Conservation (phyloP, 2,113 vertebrate genomes). For the Prionailurus viverrinus region DNA sequence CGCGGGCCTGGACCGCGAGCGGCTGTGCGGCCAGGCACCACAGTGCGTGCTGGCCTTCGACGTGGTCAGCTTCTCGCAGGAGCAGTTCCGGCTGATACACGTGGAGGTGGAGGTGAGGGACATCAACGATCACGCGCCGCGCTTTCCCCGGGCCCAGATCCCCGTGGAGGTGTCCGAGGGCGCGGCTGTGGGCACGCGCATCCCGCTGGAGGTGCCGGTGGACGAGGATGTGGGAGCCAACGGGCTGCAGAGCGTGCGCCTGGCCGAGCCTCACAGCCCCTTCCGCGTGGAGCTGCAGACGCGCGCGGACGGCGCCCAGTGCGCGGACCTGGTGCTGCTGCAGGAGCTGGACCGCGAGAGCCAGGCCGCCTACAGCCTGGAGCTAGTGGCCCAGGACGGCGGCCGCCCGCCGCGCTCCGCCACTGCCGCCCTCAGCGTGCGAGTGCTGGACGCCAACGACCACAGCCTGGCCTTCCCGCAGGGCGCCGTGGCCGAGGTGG, state of each 20-base stretch:
- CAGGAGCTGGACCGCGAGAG: constrained; percentile 95
- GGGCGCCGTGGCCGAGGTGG: constrained; percentile 90
- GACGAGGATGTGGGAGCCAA: constrained; percentile 96
- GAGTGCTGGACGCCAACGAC: constrained; percentile 96
- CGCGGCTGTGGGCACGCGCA: constrained; percentile 91
- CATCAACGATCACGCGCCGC: constrained; percentile 96
- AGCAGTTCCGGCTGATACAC: constrained; percentile 96
- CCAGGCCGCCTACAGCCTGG: constrained; percentile 92
- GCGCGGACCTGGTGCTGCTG: constrained; percentile 96
- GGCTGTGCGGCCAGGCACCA: constrained; percentile 88
- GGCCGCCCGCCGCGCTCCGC: constrained; percentile 92
- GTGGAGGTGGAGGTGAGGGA: constrained; percentile 97
- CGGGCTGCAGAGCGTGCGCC: constrained; percentile 95
- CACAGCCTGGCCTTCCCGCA: constrained; percentile 96
- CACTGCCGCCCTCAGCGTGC: constrained; percentile 92
- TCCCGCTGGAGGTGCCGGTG: constrained; percentile 93
- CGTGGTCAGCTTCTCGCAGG: constrained; percentile 94
- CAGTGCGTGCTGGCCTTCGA: constrained; percentile 92
- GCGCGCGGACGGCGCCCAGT: constrained; percentile 95
- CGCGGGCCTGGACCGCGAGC: constrained; percentile 90
- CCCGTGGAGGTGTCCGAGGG: constrained; percentile 95
- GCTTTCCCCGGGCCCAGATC: constrained; percentile 92
- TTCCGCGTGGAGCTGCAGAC: constrained; percentile 95
- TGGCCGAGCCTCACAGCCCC: constrained; percentile 94
- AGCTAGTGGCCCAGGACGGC: constrained; percentile 95